Conservation (phyloP, 2,113 vertebrate genomes). For the Leucopsar rothschildi region DNA sequence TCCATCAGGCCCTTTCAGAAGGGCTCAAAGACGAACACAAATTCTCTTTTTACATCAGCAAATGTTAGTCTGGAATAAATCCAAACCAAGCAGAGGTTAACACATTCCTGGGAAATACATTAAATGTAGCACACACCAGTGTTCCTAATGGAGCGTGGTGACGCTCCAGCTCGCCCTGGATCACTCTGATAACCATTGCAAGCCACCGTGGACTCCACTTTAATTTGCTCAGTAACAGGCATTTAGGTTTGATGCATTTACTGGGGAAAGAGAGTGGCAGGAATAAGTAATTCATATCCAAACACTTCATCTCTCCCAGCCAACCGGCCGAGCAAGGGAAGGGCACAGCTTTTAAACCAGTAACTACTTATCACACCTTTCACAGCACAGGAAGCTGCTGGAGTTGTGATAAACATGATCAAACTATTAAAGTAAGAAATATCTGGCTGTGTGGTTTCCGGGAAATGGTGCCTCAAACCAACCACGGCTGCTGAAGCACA, state of each 20-base stretch:
- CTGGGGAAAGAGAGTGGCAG: background rate
- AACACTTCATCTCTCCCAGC: background rate
- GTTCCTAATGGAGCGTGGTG: conserved; percentile 23
- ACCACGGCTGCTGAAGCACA: background rate
- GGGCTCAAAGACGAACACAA: background rate
- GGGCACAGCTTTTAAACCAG: conserved; percentile 1
- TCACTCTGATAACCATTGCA: background rate
- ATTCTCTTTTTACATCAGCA: conserved; percentile 54
- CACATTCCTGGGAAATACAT: conserved; percentile 28
- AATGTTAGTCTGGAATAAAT: conserved; percentile 42
- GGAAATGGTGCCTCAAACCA: conserved; percentile 47
- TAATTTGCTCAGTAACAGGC: conserved; percentile 13
- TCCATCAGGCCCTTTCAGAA: background rate
- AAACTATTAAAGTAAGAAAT: conserved; percentile 17
- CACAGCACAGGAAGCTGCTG: conserved; percentile 59
- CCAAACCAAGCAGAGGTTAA: conserved; percentile 55
- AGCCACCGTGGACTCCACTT: background rate
- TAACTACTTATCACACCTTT: conserved; percentile 34
- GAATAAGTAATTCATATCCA: background rate
- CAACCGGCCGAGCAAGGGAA: background rate
- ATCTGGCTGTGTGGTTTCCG: conserved; percentile 29
- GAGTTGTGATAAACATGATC: conserved; percentile 40
- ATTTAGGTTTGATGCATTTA: conserved; percentile 17
- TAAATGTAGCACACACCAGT: background rate
- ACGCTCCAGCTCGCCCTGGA: background rate